Evolutionary conservation across 2,888 invertebrate species (phyloP).

Genomic region (Drosophila neotestacea): DNA sequence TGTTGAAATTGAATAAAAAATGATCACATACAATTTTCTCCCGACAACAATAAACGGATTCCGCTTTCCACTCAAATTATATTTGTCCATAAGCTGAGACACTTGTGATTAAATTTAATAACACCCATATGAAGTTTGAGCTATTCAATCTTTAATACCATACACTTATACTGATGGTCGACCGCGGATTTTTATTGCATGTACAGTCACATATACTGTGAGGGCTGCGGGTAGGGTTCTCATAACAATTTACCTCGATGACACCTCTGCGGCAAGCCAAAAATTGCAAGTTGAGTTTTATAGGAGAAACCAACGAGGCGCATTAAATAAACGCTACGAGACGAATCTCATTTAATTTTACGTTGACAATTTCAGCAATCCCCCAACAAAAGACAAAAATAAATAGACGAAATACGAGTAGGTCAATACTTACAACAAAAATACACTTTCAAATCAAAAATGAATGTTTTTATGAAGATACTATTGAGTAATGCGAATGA

Average conservation of each 20-base stretch:
- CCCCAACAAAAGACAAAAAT: slow-evolving; percentile 18
- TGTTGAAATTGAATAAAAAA: too few species aligned
- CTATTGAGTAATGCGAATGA: too few species aligned
- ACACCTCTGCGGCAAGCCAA: slow-evolving; percentile 53
- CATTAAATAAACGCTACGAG: slow-evolving; percentile 69
- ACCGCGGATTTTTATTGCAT: slow-evolving; percentile 60
- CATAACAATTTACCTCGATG: slow-evolving; percentile 71
- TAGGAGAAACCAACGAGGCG: slow-evolving; percentile 66
- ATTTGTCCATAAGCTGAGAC: slow-evolving; percentile 17
- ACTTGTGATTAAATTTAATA: slow-evolving; percentile 65
- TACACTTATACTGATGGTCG: slow-evolving; percentile 28
- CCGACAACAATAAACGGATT: background rate
- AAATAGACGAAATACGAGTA: background rate
- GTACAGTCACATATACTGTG: background rate
- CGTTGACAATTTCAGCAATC: slow-evolving; percentile 59
- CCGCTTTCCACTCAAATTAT: background rate
- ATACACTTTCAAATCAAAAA: slow-evolving; percentile 9
- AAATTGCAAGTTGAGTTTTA: slow-evolving; percentile 46
- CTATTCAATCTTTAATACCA: slow-evolving; percentile 57
- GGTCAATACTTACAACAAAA: background rate
- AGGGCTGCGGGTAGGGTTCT: slow-evolving; percentile 1
- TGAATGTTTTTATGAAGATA: too few species aligned
- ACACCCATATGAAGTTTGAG: slow-evolving; percentile 55
- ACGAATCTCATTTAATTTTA: slow-evolving; percentile 77
- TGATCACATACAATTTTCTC: too few species aligned